Conservation (phyloP, 2,797 vertebrate species). For the Triplophysa yarkandensis region DNA sequence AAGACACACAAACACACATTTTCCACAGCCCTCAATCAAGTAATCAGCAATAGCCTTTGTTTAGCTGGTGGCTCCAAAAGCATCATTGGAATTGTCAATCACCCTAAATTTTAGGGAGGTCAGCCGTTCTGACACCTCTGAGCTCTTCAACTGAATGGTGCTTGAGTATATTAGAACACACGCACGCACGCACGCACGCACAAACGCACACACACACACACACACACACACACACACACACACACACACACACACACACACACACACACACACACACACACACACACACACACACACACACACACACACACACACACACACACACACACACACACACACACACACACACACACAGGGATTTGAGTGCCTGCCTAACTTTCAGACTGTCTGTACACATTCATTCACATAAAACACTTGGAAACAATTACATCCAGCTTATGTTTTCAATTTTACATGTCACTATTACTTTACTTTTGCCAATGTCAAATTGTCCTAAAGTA, state of each 20-base stretch:
- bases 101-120: slow-evolving; percentile 68
- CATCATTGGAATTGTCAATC: slow-evolving; percentile 47
- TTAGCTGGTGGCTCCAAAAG: slow-evolving; percentile 59
- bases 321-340: no score
- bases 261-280: no score
- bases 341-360: slow-evolving; percentile 18
- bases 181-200: slow-evolving; percentile 61
- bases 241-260: no score
- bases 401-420: not conserved
- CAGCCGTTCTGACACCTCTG: slow-evolving; percentile 65
- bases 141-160: slow-evolving; percentile 67
- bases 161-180: slow-evolving; percentile 65
- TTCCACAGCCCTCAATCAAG: not conserved
- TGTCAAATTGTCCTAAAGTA: not conserved
- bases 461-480: not conserved
- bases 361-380: slow-evolving; percentile 18
- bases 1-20: slow-evolving; percentile 2
- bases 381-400: slow-evolving; percentile 42
- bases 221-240: no score
- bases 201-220: no score
- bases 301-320: no score
- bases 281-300: no score
- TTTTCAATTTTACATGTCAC: not conserved
- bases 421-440: not conserved
- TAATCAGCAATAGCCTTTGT: slow-evolving; percentile 70